phyloP scores from a whole-genome alignment of 1,140 invertebrate species.

The Grapholita molesta region DNA sequence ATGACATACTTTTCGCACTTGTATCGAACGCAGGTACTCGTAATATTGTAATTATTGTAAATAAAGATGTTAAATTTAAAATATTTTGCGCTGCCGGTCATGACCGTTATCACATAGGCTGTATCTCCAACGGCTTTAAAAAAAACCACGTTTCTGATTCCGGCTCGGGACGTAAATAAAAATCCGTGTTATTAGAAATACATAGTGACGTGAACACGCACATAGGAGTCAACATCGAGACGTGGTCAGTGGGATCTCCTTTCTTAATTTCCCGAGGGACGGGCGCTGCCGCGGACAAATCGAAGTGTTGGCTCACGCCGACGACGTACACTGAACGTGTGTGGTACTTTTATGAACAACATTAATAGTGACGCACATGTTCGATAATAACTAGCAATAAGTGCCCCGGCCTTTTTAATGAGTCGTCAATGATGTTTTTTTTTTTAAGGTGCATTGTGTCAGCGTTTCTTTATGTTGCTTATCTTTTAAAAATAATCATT shows the following conservation, averaged over 20 bases:
- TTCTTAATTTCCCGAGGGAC: slow-evolving; percentile 69
- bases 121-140: neutral
- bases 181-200: slow-evolving; percentile 13
- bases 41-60: too few relatives aligned
- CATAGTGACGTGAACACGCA: slow-evolving; percentile 13
- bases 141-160: neutral
- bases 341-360: slow-evolving; percentile 57
- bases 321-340: slow-evolving; percentile 19
- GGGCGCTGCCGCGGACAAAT: slow-evolving; percentile 56
- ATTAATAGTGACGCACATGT: slow-evolving; percentile 36
- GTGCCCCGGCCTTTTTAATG: too few relatives aligned
- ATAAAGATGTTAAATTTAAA: too few relatives aligned
- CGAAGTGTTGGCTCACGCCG: slow-evolving; percentile 53
- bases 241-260: slow-evolving; percentile 58
- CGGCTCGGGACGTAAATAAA: neutral
- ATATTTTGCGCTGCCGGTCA: neutral
- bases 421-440: too few relatives aligned
- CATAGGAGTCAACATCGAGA: slow-evolving; percentile 28
- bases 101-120: neutral
- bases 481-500: too few relatives aligned
- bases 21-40: too few relatives aligned
- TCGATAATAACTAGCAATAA: too few relatives aligned
- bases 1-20: too few relatives aligned
- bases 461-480: too few relatives aligned
- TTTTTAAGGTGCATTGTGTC: too few relatives aligned